Conservation (phyloP, 2,797 vertebrate species). For the Prunella strophiata region DNA sequence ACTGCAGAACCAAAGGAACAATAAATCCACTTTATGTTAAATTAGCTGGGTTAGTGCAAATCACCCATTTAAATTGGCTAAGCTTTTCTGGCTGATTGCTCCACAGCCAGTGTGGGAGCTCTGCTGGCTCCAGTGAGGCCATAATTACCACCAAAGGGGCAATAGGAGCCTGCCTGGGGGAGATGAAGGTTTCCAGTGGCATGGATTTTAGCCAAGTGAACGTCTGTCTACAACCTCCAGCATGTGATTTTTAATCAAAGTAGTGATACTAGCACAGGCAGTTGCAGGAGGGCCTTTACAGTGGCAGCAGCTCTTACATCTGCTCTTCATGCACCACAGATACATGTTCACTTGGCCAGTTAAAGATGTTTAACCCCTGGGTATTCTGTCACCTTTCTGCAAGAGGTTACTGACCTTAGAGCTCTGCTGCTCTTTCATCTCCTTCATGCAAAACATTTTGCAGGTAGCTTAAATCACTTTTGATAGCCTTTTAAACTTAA, state of each 20-base stretch:
- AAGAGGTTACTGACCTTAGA: conserved; percentile 15
- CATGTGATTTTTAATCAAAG: conserved; percentile 37
- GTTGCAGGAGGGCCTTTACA: not conserved
- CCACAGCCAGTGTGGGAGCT: not conserved
- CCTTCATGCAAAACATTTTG: not conserved
- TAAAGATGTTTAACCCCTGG: not conserved
- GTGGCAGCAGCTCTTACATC: not conserved
- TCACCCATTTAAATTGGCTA: conserved; percentile 7
- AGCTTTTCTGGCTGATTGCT: conserved; percentile 37
- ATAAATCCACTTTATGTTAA: conserved; percentile 2
- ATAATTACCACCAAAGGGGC: not conserved
- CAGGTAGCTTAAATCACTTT: conserved; percentile 25
- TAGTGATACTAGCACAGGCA: not conserved
- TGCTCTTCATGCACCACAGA: not conserved
- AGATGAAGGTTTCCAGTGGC: not conserved
- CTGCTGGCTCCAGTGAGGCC: not conserved
- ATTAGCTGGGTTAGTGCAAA: conserved; percentile 33
- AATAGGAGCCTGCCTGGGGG: not conserved
- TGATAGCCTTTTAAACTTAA: conserved; percentile 47
- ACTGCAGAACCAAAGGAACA: not conserved
- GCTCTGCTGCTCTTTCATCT: conserved; percentile 30
- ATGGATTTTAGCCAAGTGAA: not conserved
- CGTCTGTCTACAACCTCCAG: not conserved
- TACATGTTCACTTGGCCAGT: not conserved
- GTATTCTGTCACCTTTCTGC: not conserved